Evolutionary conservation across 2,888 invertebrate genomes (phyloP).

Genomic region (Corbicula japonica): DNA sequence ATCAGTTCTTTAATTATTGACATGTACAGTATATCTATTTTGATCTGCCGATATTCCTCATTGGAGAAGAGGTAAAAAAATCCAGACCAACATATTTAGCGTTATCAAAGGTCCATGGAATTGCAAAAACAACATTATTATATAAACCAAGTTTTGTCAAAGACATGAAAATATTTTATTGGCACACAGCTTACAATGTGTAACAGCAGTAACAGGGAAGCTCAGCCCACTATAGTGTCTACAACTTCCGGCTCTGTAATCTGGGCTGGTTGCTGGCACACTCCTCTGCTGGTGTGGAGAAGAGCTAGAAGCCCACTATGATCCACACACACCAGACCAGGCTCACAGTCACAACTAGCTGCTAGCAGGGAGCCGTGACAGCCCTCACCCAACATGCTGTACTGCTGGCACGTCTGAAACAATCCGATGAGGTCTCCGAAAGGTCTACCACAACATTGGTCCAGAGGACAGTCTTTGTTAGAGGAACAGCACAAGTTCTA

Average conservation of each 20-base stretch:
- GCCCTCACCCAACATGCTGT: constrained; percentile 37
- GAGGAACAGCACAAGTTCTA: constrained; percentile 36
- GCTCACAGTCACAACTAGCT: constrained; percentile 40
- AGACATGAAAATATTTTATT: background rate
- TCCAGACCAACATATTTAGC: background rate
- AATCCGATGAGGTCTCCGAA: constrained; percentile 30
- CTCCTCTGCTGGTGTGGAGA: constrained; percentile 37
- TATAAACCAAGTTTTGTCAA: background rate
- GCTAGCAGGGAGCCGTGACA: constrained; percentile 39
- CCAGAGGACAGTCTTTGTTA: constrained; percentile 41
- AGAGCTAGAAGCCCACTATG: constrained; percentile 21
- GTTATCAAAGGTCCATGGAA: background rate
- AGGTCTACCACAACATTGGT: constrained; percentile 42
- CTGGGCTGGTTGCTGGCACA: constrained; percentile 11
- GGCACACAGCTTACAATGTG: background rate
- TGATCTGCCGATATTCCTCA: too few relatives aligned
- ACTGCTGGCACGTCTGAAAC: constrained; percentile 27
- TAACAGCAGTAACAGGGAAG: background rate
- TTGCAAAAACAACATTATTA: background rate
- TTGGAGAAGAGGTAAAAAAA: too few relatives aligned
- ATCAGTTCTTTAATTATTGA: too few relatives aligned
- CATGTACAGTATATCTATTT: too few relatives aligned
- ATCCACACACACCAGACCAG: constrained; percentile 41
- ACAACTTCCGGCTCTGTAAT: constrained; percentile 3
- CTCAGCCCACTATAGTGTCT: too few relatives aligned